Evolutionary conservation across 2,888 invertebrate species (phyloP), one percentile per base, ranked within the genome.

Genomic region (Apotomis capreana): DNA sequence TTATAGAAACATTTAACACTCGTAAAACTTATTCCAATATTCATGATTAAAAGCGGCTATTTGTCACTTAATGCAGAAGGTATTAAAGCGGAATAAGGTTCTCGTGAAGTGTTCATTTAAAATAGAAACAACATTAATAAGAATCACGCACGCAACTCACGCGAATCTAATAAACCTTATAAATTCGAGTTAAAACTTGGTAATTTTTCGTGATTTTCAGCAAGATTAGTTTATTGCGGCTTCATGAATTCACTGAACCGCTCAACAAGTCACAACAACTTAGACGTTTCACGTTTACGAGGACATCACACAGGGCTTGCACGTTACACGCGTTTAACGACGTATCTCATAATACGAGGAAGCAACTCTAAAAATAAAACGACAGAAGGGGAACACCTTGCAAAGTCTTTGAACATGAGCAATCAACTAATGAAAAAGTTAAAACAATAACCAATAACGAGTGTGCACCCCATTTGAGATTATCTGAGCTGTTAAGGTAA

Each of bases 71-170:
- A 63, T 69, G 57, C 55, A 58, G 40, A 63, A 68, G 37, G 37
- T 46, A 51, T 51, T 63, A 63, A 62, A 15, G 54, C 57, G 49
- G 58, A 64, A 59, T 59, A 59, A 64, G 59, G 59, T 59, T 52
- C 52, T 70, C 70, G 70, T 65, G 70, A 59, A 70, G 64, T 60
- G 59, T 60, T 64, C 52, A 12, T 54, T 54, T 59, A 70, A 59
- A 64, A 59, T 64, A 64, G 60, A 57, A 71, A 61, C 61, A 51
- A 26, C 55, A 62, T 71, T 71, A 71, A 71, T 62, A 71, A 61
- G 55, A 61, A 55, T 36, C 61, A 51, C 61, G 57, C 71, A 71
- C 67, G 71, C 61, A 26, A 71, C 61, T 40, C 55, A 55, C 61
- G 37, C 55, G 15, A 54, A 36, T 46, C 55, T 71, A 51, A 61